Evolutionary conservation across 1,140 invertebrate genomes (phyloP), one percentile per base, ranked within the genome.

Genomic region (Helicorthomorpha holstii): DNA sequence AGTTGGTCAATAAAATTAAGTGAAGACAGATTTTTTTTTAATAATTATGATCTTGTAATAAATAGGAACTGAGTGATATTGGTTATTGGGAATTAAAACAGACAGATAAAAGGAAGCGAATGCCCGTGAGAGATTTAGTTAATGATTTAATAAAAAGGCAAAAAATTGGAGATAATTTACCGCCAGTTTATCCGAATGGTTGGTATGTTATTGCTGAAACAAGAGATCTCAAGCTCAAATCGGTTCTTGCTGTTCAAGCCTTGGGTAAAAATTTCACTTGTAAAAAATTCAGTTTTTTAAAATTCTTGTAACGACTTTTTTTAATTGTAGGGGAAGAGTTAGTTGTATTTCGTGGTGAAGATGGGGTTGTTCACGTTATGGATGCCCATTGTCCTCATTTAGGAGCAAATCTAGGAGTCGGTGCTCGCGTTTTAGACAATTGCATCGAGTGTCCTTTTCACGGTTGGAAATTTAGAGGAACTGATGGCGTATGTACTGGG

Each of bases 401-500:
- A 59, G 89, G 89, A 0, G 87, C 87, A 0, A 85, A 91, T 64
- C 71, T 92, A 60, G 84, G 71, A 0, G 70, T 81, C 12, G 85
- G 85, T 1, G 86, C 87, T 0, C 67, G 66, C 0, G 83, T 88
- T 1, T 70, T 73, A 26, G 79, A 78, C 0, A 78, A 85, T 48
- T 87, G 83, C 60, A 72, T 93, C 3, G 78, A 86, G 60, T 92
- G 89, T 62, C 88, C 88, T 0, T 93, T 92, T 69, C 88, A 93
- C 57, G 77, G 78, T 47, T 92, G 88, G 88, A 69, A 68, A 26
- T 92, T 92, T 64, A 66, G 73, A 23, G 83, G 80, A 0, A 64
- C 69, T 21, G 77, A 81, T 61, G 89, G 88, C 3, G 64, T 68
- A 42, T 88, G 84, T 59, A 67, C 73, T 1, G 66, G 72, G 42